Conservation (phyloP, 1,140 invertebrate species). For the Drosophila nikananu region DNA sequence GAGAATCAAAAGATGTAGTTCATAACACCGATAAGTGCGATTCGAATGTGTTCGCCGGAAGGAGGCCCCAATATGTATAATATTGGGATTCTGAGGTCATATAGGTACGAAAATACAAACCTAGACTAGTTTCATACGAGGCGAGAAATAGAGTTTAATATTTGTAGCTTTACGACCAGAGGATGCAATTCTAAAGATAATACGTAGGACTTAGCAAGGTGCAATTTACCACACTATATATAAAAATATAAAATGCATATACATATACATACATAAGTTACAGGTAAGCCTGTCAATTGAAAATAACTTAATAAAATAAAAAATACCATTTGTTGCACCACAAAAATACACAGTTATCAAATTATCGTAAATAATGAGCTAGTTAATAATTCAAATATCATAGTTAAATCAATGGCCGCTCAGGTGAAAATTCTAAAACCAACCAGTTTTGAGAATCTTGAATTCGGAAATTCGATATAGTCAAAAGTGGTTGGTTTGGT, state of each 20-base stretch:
- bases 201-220: slow-evolving; percentile 26
- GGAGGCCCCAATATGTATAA: slow-evolving; percentile 7
- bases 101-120: slow-evolving; percentile 20
- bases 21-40: slow-evolving; percentile 70
- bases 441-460: slow-evolving; percentile 71
- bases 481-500: slow-evolving; percentile 81
- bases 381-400: slow-evolving; percentile 7
- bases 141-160: slow-evolving; percentile 31
- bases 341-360: not conserved
- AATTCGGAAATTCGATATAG: slow-evolving; percentile 56
- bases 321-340: not conserved
- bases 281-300: slow-evolving; percentile 5
- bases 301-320: not conserved
- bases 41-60: slow-evolving; percentile 41
- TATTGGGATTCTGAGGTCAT: slow-evolving; percentile 19
- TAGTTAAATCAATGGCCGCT: slow-evolving; percentile 6
- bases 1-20: slow-evolving; percentile 52
- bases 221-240: slow-evolving; percentile 14
- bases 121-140: slow-evolving; percentile 46
- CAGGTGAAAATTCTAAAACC: slow-evolving; percentile 75
- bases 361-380: slow-evolving; percentile 7
- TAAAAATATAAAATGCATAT: not conserved
- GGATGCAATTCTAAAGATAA: slow-evolving; percentile 45
- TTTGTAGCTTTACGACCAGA: slow-evolving; percentile 51
- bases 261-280: not conserved